A percentile compares a stretch with the other conserved stretches of the same genome.
These are phyloP conservation scores for Dryobotodes eremita DNA, from an alignment of 2,888 invertebrate species.

Conservation along the genomic window DNA sequence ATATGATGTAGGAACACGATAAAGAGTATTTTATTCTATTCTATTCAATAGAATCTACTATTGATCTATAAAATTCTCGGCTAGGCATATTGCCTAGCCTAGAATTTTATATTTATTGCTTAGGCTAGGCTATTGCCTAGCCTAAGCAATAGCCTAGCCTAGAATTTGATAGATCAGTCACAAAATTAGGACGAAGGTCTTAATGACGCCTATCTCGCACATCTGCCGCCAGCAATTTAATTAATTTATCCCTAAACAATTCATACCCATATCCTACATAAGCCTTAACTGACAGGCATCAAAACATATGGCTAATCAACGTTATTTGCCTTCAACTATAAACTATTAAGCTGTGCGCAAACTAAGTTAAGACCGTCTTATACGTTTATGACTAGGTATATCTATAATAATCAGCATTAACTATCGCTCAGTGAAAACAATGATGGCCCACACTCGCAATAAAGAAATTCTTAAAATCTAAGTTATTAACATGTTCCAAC, in stretches of 20 bases:
- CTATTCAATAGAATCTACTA: too few species aligned
- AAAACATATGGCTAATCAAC: slow-evolving; percentile 36
- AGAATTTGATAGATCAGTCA: not conserved
- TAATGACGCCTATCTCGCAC: slow-evolving; percentile 27
- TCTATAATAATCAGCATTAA: not conserved
- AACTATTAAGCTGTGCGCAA: slow-evolving; percentile 12
- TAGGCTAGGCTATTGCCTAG: too few species aligned
- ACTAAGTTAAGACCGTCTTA: not conserved
- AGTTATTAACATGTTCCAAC: not conserved
- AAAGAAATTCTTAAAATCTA: not conserved
- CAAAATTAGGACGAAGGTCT: slow-evolving; percentile 8
- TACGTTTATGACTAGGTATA: not conserved
- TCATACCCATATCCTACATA: slow-evolving; percentile 32
- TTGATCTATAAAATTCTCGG: too few species aligned
- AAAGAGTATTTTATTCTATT: not conserved
- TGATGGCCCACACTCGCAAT: not conserved
- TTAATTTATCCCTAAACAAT: slow-evolving; percentile 47
- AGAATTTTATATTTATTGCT: too few species aligned
- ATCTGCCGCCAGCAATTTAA: slow-evolving; percentile 43
- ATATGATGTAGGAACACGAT: too few species aligned
- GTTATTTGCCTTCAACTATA: slow-evolving; percentile 27
- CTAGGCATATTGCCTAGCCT: too few species aligned
- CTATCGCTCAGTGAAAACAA: not conserved
- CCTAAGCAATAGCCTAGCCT: too few species aligned
- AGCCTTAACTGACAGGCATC: slow-evolving; percentile 38